Base-by-base conservation (phyloP, 1,140 invertebrate genomes). In the Cydia strobilella region DNA sequence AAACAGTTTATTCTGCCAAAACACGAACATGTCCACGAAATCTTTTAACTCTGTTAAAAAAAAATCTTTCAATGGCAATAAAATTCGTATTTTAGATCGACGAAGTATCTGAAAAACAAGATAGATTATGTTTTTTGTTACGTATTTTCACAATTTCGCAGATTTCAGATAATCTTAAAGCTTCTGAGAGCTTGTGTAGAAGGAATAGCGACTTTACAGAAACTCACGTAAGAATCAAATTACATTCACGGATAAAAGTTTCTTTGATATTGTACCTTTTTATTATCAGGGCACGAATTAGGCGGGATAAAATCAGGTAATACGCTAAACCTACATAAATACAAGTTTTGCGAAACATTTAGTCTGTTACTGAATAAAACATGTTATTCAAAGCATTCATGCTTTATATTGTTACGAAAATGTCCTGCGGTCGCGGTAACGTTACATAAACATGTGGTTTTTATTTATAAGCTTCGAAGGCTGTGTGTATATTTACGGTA, bases 111-210 rank as follows among this genome's bases (percentile, higher is more conserved):
- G 54, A 59, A 59, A 51, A 59, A 20, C 54, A 59, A 59, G 54
- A 59, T 23, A 59, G 18, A 59, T 59, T 59, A 59, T 59, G 54
- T 59, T 9, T 10, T 20, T 59, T 23, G 54, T 59, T 59, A 59
- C 54, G 54, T 59, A 59, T 59, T 59, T 59, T 59, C 54, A 23
- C 54, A 59, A 59, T 59, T 23, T 59, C 54, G 54, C 54, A 23
- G 54, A 59, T 59, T 59, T 59, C 20, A 23, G 54, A 59, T 59
- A 59, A 59, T 59, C 54, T 20, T 3, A 23, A 18, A 59, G 54
- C 54, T 59, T 59, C 51, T 0, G 20, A 23, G 54, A 54, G 2
- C 7, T 23, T 10, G 18, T 59, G 9, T 59, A 23, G 9, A 23
- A 23, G 54, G 20, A 59, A 59, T 59, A 23, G 0, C 18, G 7